A percentile compares a stretch with the other conserved stretches of the same genome.
Evolutionary conservation across 2,888 invertebrate genomes (phyloP).

Genomic region (Drosophila phalerata): DNA sequence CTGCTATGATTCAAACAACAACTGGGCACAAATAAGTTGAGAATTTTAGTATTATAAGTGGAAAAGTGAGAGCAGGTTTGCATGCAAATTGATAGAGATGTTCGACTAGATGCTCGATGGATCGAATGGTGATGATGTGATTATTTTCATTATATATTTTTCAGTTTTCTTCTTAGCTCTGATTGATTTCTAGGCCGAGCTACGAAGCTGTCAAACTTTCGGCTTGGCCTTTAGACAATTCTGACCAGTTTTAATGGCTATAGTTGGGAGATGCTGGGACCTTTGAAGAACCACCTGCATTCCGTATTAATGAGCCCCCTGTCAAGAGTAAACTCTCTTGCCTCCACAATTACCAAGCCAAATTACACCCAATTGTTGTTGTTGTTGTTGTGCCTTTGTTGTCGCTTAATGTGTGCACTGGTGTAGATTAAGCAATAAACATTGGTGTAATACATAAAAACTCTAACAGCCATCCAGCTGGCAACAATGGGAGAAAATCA

Average conservation of each 20-base stretch:
- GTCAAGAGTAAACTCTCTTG: slow-evolving; percentile 11
- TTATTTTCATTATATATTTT: slow-evolving; percentile 26
- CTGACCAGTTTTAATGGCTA: slow-evolving; percentile 17
- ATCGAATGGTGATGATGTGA: slow-evolving; percentile 11
- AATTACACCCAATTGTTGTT: slow-evolving; percentile 59
- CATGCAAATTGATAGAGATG: slow-evolving; percentile 43
- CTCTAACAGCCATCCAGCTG: slow-evolving; percentile 34
- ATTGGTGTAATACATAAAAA: slow-evolving; percentile 57
- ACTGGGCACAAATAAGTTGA: not conserved
- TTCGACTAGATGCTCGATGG: slow-evolving; percentile 3
- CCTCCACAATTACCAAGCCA: slow-evolving; percentile 50
- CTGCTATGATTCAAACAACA: not conserved
- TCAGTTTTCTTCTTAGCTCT: slow-evolving; percentile 32
- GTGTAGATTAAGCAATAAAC: slow-evolving; percentile 71
- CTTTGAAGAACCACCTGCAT: slow-evolving; percentile 41
- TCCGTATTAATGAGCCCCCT: slow-evolving; percentile 63
- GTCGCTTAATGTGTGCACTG: slow-evolving; percentile 48
- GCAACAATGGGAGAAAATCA: slow-evolving; percentile 65
- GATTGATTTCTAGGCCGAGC: slow-evolving; percentile 46
- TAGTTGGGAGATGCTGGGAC: slow-evolving; percentile 15
- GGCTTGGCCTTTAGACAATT: slow-evolving; percentile 11
- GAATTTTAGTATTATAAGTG: not conserved
- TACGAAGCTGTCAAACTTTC: slow-evolving; percentile 26
- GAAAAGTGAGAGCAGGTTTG: slow-evolving; percentile 6
- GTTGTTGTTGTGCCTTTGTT: slow-evolving; percentile 28